Conservation (phyloP, 2,888 invertebrate genomes). For the Polydrusus pterygomalis region DNA sequence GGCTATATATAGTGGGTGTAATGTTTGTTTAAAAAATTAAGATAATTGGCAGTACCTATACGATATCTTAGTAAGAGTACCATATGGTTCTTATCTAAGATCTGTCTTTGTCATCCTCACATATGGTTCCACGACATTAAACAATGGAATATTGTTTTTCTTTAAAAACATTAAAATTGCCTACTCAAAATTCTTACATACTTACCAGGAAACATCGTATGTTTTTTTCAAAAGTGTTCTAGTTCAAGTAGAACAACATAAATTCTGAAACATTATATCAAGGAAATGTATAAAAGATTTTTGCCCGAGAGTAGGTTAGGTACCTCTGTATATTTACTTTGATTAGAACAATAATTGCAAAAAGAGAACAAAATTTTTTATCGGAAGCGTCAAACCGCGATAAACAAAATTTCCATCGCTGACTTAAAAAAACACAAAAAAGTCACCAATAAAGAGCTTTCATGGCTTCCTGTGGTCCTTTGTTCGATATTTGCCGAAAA, state of each 20-base stretch:
- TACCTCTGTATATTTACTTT: too few relatives aligned
- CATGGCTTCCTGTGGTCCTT: neutral
- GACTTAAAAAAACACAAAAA: neutral
- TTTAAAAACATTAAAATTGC: too few relatives aligned
- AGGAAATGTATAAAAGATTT: too few relatives aligned
- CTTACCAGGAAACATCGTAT: neutral
- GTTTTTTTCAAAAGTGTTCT: neutral
- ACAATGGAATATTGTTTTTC: too few relatives aligned
- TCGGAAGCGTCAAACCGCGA: constrained; percentile 5
- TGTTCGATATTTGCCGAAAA: neutral
- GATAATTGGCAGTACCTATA: neutral
- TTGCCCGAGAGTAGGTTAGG: too few relatives aligned
- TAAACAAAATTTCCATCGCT: neutral
- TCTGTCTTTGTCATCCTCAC: constrained; percentile 3
- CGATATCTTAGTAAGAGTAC: neutral
- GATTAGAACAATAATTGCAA: too few relatives aligned
- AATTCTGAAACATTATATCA: too few relatives aligned
- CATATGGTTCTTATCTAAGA: neutral
- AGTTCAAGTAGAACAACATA: too few relatives aligned
- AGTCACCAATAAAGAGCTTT: neutral
- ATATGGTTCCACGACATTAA: neutral
- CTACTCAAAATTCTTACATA: neutral
- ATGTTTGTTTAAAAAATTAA: too few relatives aligned
- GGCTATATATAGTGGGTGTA: too few relatives aligned
- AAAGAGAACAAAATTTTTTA: too few relatives aligned